Percentiles rank a stretch among this genome's conserved stretches.
Evolutionary conservation across 2,797 vertebrate species (phyloP).

Genomic region (Hypotaenidia philippensis): DNA sequence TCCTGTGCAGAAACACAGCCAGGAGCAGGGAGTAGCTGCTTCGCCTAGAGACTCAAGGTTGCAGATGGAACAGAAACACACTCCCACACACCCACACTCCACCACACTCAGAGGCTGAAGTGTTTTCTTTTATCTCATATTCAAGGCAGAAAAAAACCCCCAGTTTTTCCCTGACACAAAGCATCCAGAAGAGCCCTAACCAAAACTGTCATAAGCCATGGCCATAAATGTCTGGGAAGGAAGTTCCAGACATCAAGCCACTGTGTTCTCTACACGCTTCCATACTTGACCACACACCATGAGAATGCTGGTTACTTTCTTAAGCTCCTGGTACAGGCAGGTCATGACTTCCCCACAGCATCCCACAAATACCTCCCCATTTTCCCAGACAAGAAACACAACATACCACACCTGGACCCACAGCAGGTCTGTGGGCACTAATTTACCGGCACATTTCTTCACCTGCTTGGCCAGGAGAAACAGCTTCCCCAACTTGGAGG

Average conservation of each 20-base stretch:
- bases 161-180: not conserved
- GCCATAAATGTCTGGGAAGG: not conserved
- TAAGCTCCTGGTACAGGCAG: not conserved
- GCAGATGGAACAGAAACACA: not conserved
- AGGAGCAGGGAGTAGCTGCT: not conserved
- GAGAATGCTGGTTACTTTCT: no score
- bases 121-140: no score
- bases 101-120: no score
- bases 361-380: not conserved
- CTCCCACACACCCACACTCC: no score
- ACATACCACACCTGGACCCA: fast-evolving
- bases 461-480: not conserved
- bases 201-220: not conserved
- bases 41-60: not conserved
- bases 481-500: not conserved
- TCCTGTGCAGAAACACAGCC: not conserved
- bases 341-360: not conserved
- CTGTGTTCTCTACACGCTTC: not conserved
- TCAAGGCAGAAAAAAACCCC: no score
- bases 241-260: no score
- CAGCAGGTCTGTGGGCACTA: no score
- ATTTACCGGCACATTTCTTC: not conserved
- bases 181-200: not conserved
- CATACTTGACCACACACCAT: not conserved
- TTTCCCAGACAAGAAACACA: not conserved